A percentile compares a stretch with the other conserved stretches of the same genome.
Conservation (phyloP, 2,113 vertebrate species). For the Corythornis madagascariensis region DNA sequence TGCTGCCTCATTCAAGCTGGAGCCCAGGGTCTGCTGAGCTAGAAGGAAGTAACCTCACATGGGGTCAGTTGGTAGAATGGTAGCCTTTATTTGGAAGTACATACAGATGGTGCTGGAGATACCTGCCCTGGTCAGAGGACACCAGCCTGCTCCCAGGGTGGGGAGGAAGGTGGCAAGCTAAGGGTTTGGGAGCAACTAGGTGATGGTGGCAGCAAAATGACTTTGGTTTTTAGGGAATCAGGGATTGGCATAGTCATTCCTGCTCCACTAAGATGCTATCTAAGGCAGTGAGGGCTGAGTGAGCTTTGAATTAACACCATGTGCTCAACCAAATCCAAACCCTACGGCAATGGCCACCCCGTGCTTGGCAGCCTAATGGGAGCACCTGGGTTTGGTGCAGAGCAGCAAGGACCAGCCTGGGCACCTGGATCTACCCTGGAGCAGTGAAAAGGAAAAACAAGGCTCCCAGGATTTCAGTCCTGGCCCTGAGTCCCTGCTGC, state of each 20-base stretch:
- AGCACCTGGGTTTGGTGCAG: rapidly evolving
- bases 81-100: neutral
- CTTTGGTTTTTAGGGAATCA: neutral
- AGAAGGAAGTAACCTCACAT: neutral
- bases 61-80: neutral
- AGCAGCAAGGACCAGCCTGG: rapidly evolving
- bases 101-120: neutral
- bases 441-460: neutral
- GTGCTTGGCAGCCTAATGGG: neutral
- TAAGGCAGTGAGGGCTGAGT: neutral
- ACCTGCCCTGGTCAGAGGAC: neutral
- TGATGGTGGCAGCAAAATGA: neutral
- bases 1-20: neutral
- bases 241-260: neutral
- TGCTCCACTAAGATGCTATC: neutral
- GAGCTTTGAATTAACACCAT: neutral
- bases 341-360: neutral
- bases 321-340: neutral
- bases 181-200: neutral
- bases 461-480: neutral
- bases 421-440: rapidly evolving
- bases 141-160: neutral
- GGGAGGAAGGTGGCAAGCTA: neutral
- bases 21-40: neutral
- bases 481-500: neutral